phyloP scores from a whole-genome alignment of 1,140 invertebrate genomes.

The Aradophagus sp. region DNA sequence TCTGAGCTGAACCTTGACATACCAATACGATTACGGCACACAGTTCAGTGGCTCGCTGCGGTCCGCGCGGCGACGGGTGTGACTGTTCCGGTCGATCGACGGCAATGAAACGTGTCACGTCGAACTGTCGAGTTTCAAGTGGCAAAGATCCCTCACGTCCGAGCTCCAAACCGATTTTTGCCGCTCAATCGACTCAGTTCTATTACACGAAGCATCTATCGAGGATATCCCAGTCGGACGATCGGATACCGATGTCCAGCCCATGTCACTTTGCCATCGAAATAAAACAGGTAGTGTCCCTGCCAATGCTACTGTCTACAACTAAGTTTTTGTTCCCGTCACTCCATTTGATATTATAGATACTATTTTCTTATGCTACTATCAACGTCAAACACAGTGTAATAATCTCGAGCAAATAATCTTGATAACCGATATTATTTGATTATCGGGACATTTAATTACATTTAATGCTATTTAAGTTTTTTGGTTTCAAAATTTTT shows the following conservation, averaged over 20 bases:
- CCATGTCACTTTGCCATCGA: slow-evolving; percentile 60
- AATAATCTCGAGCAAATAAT: too few species aligned
- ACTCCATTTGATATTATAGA: slow-evolving; percentile 34
- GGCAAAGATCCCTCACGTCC: slow-evolving; percentile 59
- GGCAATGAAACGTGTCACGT: slow-evolving; percentile 57
- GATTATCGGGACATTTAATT: too few species aligned
- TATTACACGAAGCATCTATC: slow-evolving; percentile 65
- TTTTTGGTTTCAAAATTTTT: too few species aligned
- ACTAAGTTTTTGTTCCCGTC: slow-evolving; percentile 33
- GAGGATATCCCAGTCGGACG: slow-evolving; percentile 59
- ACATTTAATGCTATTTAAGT: too few species aligned
- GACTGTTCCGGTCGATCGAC: slow-evolving; percentile 54
- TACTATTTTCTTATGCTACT: slow-evolving; percentile 19
- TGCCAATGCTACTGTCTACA: slow-evolving; percentile 57
- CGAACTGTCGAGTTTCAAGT: slow-evolving; percentile 57
- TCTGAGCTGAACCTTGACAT: slow-evolving; percentile 34
- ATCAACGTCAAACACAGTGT: too few species aligned
- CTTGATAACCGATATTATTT: too few species aligned
- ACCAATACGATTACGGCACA: slow-evolving; percentile 56
- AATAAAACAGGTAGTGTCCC: slow-evolving; percentile 49
- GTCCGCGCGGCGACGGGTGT: slow-evolving; percentile 32
- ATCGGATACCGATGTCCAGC: slow-evolving; percentile 57
- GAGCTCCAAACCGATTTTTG: slow-evolving; percentile 53
- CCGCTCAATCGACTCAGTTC: slow-evolving; percentile 65
- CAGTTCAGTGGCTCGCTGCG: slow-evolving; percentile 39